Conservation (phyloP, 2,113 vertebrate genomes). For the Vimba vimba region DNA sequence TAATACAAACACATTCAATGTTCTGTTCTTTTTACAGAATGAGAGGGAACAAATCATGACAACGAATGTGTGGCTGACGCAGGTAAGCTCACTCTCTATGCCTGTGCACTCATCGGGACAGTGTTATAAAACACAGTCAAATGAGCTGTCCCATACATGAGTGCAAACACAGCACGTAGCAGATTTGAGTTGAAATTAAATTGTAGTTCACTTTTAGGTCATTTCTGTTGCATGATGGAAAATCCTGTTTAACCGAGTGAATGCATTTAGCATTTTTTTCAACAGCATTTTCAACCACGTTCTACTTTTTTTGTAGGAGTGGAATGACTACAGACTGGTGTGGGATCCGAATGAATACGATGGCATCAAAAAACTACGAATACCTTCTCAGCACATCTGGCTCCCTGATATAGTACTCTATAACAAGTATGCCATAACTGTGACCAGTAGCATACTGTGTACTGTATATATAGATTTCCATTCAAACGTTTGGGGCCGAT, state of each 20-base stretch:
- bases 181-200: not conserved
- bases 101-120: not conserved
- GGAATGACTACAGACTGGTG: conserved; percentile 80
- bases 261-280: not conserved
- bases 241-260: not conserved
- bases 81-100: conserved; percentile 65
- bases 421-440: conserved; percentile 74
- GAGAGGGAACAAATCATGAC: conserved; percentile 84
- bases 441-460: not conserved
- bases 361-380: conserved; percentile 79
- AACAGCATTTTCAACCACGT: not conserved
- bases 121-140: not conserved
- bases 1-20: not conserved
- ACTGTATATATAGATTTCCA: too few species aligned
- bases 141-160: not conserved
- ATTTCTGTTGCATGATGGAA: not conserved
- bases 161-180: not conserved
- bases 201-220: not conserved
- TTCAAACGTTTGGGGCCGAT: too few species aligned
- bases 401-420: conserved; percentile 83
- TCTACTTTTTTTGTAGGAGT: conserved; percentile 68
- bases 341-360: conserved; percentile 81
- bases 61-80: conserved; percentile 80
- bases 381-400: conserved; percentile 80
- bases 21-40: conserved; percentile 69